These are phyloP conservation scores for Corticium candelabrum DNA, from an alignment of 37 sponge, comb jelly and placozoan genomes.

Conservation along the genomic window DNA sequence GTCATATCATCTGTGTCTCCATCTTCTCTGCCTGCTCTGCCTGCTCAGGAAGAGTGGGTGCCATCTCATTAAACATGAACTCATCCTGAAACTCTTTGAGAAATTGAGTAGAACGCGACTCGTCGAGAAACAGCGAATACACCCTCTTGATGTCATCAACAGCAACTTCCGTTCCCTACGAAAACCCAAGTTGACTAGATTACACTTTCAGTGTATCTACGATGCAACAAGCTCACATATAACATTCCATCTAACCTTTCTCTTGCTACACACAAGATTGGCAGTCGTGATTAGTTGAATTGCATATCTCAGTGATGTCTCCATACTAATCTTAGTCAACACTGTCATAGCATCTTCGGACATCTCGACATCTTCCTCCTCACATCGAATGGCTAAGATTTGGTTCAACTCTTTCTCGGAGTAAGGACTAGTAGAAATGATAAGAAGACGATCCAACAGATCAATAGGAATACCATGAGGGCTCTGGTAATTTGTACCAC, in stretches of 20 bases:
- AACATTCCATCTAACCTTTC: constrained; percentile 49
- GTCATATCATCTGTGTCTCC: too few species aligned
- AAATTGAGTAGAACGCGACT: constrained; percentile 83
- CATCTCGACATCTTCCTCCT: constrained; percentile 99
- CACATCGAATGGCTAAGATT: constrained; percentile 91
- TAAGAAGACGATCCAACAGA: constrained; percentile 89
- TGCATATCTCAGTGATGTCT: constrained; percentile 89
- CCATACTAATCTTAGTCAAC: constrained; percentile 84
- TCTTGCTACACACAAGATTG: constrained; percentile 73
- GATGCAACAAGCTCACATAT: background rate
- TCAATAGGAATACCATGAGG: constrained; percentile 97
- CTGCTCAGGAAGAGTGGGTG: too few species aligned
- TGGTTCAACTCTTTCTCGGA: constrained; percentile 79
- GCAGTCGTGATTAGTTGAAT: constrained; percentile 97
- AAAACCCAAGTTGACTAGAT: background rate
- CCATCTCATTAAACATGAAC: constrained; percentile 60
- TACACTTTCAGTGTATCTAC: background rate
- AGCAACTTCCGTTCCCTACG: constrained; percentile 77
- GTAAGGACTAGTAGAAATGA: constrained; percentile 91
- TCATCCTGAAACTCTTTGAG: constrained; percentile 73
- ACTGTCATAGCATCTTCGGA: constrained; percentile 83
- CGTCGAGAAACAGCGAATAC: constrained; percentile 88
- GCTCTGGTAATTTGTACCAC: constrained; percentile 86
- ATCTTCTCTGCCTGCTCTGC: too few species aligned
- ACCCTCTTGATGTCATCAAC: constrained; percentile 94